Evolutionary conservation across 2,888 invertebrate genomes (phyloP).

Genomic region (Xestobium rufovillosum): DNA sequence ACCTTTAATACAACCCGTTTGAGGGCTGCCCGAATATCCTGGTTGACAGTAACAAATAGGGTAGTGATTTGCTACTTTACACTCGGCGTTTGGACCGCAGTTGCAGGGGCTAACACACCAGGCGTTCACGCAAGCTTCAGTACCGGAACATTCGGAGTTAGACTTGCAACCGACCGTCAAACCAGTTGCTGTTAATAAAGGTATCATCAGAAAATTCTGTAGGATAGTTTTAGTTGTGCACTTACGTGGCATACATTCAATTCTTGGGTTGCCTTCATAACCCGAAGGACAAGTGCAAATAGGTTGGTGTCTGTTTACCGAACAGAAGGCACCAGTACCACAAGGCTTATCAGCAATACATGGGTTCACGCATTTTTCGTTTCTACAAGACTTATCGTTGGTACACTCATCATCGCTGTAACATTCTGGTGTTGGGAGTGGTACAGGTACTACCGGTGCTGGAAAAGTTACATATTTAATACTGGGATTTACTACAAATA

Average conservation of each 20-base stretch:
- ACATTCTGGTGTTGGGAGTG: slow-evolving; percentile 57
- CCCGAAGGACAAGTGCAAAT: slow-evolving; percentile 75
- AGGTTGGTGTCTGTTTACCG: slow-evolving; percentile 66
- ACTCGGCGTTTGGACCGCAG: slow-evolving; percentile 77
- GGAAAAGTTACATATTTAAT: slow-evolving; percentile 23
- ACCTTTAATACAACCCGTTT: slow-evolving; percentile 71
- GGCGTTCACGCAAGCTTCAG: slow-evolving; percentile 76
- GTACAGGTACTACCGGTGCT: slow-evolving; percentile 44
- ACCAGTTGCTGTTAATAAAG: slow-evolving; percentile 47
- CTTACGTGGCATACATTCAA: slow-evolving; percentile 76
- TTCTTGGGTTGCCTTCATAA: slow-evolving; percentile 64
- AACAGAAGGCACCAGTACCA: slow-evolving; percentile 73
- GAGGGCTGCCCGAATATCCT: slow-evolving; percentile 81
- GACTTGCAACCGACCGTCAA: slow-evolving; percentile 66
- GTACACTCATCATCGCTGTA: slow-evolving; percentile 71
- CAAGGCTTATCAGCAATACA: slow-evolving; percentile 64
- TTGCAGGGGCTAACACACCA: slow-evolving; percentile 78
- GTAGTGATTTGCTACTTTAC: slow-evolving; percentile 74
- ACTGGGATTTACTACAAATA: no score
- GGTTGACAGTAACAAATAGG: slow-evolving; percentile 76
- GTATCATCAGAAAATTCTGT: not conserved
- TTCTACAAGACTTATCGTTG: slow-evolving; percentile 64
- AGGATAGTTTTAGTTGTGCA: slow-evolving; percentile 23
- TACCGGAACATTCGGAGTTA: slow-evolving; percentile 71
- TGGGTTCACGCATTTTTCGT: slow-evolving; percentile 71